These are phyloP conservation scores for Dasyprocta punctata DNA, from an alignment of 2,113 vertebrate genomes.

Conservation along the genomic window DNA sequence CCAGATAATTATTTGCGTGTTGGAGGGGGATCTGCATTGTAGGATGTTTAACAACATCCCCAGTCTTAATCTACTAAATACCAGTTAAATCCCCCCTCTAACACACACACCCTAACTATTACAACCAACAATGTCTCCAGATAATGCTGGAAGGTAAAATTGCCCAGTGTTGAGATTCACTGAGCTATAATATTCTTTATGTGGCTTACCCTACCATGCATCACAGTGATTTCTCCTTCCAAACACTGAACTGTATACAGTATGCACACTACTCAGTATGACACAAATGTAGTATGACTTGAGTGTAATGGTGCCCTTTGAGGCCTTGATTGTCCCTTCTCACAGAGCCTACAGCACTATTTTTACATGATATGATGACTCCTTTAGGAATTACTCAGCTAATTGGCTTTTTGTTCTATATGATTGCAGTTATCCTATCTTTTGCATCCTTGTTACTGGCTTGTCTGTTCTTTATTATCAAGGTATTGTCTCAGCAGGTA, in stretches of 20 bases:
- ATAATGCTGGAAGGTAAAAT: background rate
- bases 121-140: background rate
- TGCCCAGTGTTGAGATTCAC: background rate
- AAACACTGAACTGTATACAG: slow-evolving; percentile 30
- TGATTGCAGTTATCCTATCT: background rate
- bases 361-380: slow-evolving; percentile 59
- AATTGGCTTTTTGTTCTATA: slow-evolving; percentile 55
- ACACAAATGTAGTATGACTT: background rate
- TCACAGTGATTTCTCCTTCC: slow-evolving; percentile 24
- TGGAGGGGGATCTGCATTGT: background rate
- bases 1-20: slow-evolving; percentile 3
- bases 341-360: slow-evolving; percentile 48
- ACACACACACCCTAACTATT: background rate
- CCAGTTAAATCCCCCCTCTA: background rate
- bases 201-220: background rate
- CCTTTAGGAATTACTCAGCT: slow-evolving; percentile 63
- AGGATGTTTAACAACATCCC: background rate
- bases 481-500: slow-evolving; percentile 32
- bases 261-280: background rate
- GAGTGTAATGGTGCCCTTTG: slow-evolving; percentile 43
- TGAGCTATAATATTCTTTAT: slow-evolving; percentile 13
- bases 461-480: slow-evolving; percentile 42
- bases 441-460: slow-evolving; percentile 33
- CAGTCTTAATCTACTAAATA: background rate
- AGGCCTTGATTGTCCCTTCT: slow-evolving; percentile 56